A percentile compares a stretch with the other conserved stretches of the same genome.
Conservation (phyloP, 2,888 invertebrate species). For the Lycocerus yunnanus region DNA sequence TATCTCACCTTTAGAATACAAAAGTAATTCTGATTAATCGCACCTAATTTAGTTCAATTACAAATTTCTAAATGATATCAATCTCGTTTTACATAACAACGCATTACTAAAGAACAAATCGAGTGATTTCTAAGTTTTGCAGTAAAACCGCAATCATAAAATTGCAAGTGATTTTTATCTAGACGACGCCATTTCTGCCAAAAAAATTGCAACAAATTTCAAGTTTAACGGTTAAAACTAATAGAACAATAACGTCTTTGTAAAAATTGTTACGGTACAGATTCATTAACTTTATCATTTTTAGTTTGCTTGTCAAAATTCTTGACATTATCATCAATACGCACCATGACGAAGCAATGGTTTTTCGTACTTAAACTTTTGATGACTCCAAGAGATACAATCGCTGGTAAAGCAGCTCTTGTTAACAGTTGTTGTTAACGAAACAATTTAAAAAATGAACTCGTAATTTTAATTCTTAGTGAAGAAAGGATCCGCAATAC, state of each 20-base stretch:
- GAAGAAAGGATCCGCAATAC: background rate
- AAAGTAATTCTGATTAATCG: background rate
- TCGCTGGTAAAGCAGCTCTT: background rate
- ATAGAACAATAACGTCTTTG: background rate
- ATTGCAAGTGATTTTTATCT: background rate
- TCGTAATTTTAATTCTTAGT: background rate
- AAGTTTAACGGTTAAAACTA: background rate
- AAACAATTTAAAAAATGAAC: background rate
- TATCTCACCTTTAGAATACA: background rate
- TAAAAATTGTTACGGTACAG: background rate
- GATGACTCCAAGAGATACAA: background rate
- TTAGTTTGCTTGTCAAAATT: background rate
- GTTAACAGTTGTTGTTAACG: background rate
- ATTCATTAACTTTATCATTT: background rate
- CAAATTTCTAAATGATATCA: background rate
- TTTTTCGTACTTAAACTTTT: background rate
- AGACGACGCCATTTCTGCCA: background rate
- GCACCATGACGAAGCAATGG: background rate
- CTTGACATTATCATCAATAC: background rate
- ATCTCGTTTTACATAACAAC: background rate
- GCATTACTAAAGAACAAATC: background rate
- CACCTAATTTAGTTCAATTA: background rate
- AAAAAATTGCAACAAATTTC: background rate
- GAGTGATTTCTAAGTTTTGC: background rate
- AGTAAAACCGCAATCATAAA: background rate